Percentiles rank a stretch among this genome's conserved stretches.
Evolutionary conservation across 2,888 invertebrate species (phyloP).

Genomic region (Trisateles emortualis): DNA sequence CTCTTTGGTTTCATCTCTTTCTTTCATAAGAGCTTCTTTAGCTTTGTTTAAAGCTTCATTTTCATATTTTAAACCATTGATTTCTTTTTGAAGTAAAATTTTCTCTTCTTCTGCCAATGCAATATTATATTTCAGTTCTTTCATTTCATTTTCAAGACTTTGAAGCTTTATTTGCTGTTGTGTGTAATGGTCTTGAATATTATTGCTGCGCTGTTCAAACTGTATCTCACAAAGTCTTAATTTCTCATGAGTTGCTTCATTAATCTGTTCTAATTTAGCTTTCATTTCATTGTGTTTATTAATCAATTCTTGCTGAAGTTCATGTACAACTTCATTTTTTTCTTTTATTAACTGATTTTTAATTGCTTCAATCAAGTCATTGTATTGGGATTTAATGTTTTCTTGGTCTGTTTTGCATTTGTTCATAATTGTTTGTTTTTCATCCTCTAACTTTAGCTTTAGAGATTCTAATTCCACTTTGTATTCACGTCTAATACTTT

Average conservation of each 20-base stretch:
- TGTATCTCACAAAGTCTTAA: constrained; percentile 80
- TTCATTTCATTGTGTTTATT: constrained; percentile 76
- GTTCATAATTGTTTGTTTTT: constrained; percentile 71
- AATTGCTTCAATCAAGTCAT: constrained; percentile 65
- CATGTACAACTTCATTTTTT: constrained; percentile 69
- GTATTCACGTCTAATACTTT: constrained; percentile 82
- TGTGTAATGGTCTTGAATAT: constrained; percentile 72
- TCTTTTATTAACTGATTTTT: constrained; percentile 71
- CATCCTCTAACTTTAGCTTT: constrained; percentile 79
- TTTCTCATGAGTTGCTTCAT: constrained; percentile 79
- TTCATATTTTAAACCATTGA: constrained; percentile 64
- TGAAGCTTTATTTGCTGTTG: constrained; percentile 70
- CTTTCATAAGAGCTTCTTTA: constrained; percentile 58
- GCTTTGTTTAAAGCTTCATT: constrained; percentile 63
- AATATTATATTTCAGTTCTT: constrained; percentile 68
- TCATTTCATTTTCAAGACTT: constrained; percentile 68
- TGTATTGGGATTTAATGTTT: constrained; percentile 69
- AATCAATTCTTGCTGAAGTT: constrained; percentile 67
- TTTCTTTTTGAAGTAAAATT: constrained; percentile 62
- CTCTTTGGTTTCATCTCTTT: constrained; percentile 70
- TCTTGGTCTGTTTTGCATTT: constrained; percentile 76
- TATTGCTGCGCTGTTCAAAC: constrained; percentile 76
- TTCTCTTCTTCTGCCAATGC: constrained; percentile 68
- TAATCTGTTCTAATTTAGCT: constrained; percentile 80
- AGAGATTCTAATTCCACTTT: constrained; percentile 78